Base-by-base conservation (phyloP, 2,113 vertebrate genomes). In the Charina bottae region DNA sequence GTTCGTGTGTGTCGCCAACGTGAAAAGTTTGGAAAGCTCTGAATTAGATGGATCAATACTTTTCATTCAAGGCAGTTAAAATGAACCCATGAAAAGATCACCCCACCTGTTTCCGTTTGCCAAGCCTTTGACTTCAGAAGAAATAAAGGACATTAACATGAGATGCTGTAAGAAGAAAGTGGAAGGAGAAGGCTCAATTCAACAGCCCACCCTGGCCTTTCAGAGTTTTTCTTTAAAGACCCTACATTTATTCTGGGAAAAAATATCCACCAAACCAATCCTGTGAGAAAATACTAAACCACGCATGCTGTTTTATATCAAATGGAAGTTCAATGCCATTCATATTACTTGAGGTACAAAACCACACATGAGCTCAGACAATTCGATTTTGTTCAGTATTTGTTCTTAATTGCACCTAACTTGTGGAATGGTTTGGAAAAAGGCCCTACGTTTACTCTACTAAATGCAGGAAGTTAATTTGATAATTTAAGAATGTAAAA, bases 391-490 rank as follows among this genome's bases (percentile, higher is more conserved):
- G 13, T 54, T 19, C 91, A 84, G 59, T 1, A 0, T 85, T 86
- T 4, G 4, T 92, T 86, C 0, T 62, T 83, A 89, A 59, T 3
- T 23, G 23, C 2, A 0, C 9, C 56, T 64, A 58, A 4, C 37
- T 62, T 60, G 26, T 89, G 89, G 13, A 46, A 68, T 72, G 92
- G 46, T 0, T 0, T 21, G 42, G 89, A 83, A 62, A 83, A 90
- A 13, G 24, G 58, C 42, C 59, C 49, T 7, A 1, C 12, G 72
- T 84, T 89, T 55, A 12, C 85, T 54, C 58, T 7, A n/a, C 15
- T 0, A 0, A 91, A 42, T 3, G 19, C 12, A 91, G 53, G 0
- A 0, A 0, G 0, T 8, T 23, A 88, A 55, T 89, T 53, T 28
- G 42, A 85, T 54, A 49, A 33, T 53, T n/a, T 62, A 68, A 89